Evolutionary conservation across 2,113 vertebrate genomes (phyloP).

Genomic region (Brachypodius melanocephalos): DNA sequence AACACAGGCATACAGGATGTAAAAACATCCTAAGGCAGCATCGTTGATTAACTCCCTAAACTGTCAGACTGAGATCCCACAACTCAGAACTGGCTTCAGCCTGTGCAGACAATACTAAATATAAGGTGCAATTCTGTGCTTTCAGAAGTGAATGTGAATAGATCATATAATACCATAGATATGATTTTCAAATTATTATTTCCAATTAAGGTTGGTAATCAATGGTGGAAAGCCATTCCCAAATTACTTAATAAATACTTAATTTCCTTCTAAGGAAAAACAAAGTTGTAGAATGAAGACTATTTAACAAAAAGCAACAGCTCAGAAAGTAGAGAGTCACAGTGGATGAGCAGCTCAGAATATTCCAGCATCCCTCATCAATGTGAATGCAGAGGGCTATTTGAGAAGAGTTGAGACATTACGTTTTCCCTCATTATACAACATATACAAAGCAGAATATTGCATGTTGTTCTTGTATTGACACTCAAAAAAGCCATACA

Average conservation of each 20-base stretch:
- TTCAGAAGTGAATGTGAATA: neutral
- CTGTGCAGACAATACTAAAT: neutral
- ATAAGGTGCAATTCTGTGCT: neutral
- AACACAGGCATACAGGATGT: neutral
- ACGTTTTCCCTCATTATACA: neutral
- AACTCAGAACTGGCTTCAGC: neutral
- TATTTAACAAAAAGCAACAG: neutral
- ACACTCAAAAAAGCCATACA: neutral
- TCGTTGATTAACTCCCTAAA: neutral
- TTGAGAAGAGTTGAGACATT: neutral
- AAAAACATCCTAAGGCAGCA: neutral
- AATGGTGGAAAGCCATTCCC: neutral
- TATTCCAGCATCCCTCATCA: neutral
- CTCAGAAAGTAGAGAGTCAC: neutral
- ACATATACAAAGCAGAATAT: neutral
- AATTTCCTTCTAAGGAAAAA: neutral
- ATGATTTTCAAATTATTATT: neutral
- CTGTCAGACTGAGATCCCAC: neutral
- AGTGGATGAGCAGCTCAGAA: neutral
- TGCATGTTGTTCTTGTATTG: neutral
- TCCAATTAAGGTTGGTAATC: neutral
- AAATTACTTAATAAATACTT: neutral
- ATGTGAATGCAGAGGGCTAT: neutral
- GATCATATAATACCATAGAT: neutral
- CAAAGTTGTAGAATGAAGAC: neutral